Evolutionary conservation across 1,140 invertebrate species (phyloP).

Genomic region (Neelides sp.): DNA sequence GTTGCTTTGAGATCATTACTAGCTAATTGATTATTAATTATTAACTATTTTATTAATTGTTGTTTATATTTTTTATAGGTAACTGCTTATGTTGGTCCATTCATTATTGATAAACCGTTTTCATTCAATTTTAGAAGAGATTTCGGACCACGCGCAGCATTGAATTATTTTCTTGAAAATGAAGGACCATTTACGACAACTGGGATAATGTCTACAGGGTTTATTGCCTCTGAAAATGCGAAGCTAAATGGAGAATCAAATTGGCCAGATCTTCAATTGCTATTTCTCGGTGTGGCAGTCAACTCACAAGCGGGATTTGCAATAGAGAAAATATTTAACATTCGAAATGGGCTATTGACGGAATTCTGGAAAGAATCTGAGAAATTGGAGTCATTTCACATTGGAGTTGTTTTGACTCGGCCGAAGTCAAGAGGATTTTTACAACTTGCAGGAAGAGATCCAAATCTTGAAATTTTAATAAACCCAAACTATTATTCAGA

Average conservation of each 20-base stretch:
- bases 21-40: too few species aligned
- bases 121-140: background rate
- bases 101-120: slow-evolving; percentile 33
- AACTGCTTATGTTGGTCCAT: slow-evolving; percentile 32
- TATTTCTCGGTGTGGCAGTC: slow-evolving; percentile 33
- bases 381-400: slow-evolving; percentile 23
- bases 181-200: slow-evolving; percentile 33
- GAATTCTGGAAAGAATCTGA: background rate
- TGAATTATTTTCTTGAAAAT: slow-evolving; percentile 31
- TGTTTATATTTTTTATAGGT: too few species aligned
- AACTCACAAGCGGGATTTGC: slow-evolving; percentile 29
- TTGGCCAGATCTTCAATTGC: slow-evolving; percentile 35
- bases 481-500: slow-evolving; percentile 48
- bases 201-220: slow-evolving; percentile 33
- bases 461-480: slow-evolving; percentile 45
- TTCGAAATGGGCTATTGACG: too few species aligned
- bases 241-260: slow-evolving; percentile 30
- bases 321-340: too few species aligned
- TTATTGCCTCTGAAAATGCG: slow-evolving; percentile 33
- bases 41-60: too few species aligned
- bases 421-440: slow-evolving; percentile 40
- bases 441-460: slow-evolving; percentile 44
- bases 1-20: too few species aligned
- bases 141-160: background rate
- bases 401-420: slow-evolving; percentile 32